Base-by-base conservation (phyloP, 2,113 vertebrate genomes). In the Callaeas wilsoni region DNA sequence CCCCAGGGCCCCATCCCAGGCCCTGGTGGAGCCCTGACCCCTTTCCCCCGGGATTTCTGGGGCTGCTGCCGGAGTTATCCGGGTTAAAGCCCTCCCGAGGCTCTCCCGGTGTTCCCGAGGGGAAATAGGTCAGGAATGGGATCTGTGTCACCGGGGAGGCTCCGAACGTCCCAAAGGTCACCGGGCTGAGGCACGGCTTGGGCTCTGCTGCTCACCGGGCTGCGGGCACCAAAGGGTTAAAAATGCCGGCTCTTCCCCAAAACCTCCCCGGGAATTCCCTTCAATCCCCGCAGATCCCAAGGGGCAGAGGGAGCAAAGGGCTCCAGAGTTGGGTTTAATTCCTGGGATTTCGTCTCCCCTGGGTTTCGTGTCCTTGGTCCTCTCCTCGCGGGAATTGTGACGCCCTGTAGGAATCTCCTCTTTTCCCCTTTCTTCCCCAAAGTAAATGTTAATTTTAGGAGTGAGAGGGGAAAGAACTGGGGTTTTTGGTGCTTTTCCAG, bases 241-340 rank as follows among this genome's bases (percentile, higher is more conserved):
- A 57, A 74, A 35, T 0, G 7, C 41, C 5, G 2, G 32, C 27
- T 44, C 12, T 44, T 29, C 15, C 73, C 42, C 55, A 37, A 68
- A 75, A 8, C 3, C 27, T 5, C 7, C 39, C 39, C 10, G 9
- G 39, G 55, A 33, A 32, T 75, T 46, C 18, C 26, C 14, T 16
- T 11, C 14, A 1, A 9, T 16, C n/a, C n/a, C n/a, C n/a, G n/a
- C n/a, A n/a, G n/a, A n/a, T n/a, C n/a, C n/a, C n/a, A n/a, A n/a
- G n/a, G n/a, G n/a, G n/a, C n/a, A n/a, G n/a, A n/a, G n/a, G n/a
- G n/a, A n/a, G n/a, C n/a, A n/a, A n/a, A n/a, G n/a, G n/a, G n/a
- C 21, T 13, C 53, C 53, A 1, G 4, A 7, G 0, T 5, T 12
- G 33, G 56, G 42, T 18, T 60, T 2, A 49, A 49, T 39, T 60